Percentiles rank a stretch among this genome's conserved stretches.
Conservation (phyloP, 2,888 invertebrate species). For the Lordiphosa fenestrarum region DNA sequence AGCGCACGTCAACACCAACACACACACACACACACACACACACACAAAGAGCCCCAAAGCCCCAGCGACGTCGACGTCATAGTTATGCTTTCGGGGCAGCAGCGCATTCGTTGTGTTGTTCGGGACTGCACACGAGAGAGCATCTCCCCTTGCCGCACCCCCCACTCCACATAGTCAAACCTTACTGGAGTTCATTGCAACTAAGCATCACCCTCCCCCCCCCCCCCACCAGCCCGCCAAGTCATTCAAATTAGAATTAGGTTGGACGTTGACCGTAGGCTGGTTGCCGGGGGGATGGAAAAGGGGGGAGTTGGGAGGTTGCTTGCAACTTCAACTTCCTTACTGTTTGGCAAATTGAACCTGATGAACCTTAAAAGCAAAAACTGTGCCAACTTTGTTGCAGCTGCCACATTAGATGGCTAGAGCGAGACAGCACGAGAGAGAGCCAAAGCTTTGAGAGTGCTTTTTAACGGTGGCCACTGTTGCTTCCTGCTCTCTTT, state of each 20-base stretch:
- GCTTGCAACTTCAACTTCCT: conserved; percentile 4
- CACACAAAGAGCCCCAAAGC: background rate
- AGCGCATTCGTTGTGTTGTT: conserved; percentile 43
- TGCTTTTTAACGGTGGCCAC: background rate
- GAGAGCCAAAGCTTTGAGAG: conserved; percentile 31
- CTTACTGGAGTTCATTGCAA: conserved; percentile 36
- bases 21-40: conserved; percentile 25
- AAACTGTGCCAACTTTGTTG: conserved; percentile 14
- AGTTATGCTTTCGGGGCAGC: conserved; percentile 55
- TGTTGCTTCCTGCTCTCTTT: conserved; percentile 28
- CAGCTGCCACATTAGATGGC: conserved; percentile 7
- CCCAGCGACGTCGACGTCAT: conserved; percentile 41
- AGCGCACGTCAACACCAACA: conserved; percentile 32
- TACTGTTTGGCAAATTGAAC: conserved; percentile 6
- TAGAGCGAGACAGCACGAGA: conserved; percentile 11
- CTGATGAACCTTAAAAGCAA: conserved; percentile 11
- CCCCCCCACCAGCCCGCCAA: background rate
- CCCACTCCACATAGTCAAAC: background rate
- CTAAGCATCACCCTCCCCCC: conserved; percentile 11
- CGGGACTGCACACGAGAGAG: conserved; percentile 10
- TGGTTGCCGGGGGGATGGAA: background rate
- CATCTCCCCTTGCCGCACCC: background rate
- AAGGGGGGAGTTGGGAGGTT: background rate
- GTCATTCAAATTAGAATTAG: conserved; percentile 11
- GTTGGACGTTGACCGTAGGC: conserved; percentile 11